Base-by-base conservation (phyloP, 2,113 vertebrate genomes). In the Tricholaema leucomelas region DNA sequence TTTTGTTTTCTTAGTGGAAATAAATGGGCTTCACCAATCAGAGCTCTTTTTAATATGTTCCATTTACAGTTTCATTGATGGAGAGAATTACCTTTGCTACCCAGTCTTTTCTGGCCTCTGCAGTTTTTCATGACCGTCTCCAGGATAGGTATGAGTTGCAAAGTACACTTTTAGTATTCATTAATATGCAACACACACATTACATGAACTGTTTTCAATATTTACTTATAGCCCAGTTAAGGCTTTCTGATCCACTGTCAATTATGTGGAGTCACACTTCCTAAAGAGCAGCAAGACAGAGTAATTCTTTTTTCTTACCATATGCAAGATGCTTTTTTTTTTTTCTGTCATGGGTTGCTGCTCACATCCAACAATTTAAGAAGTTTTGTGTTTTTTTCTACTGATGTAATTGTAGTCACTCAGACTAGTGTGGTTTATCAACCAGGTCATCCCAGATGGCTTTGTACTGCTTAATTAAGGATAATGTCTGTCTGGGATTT, bases 401-500 rank as follows among this genome's bases (percentile, higher is more conserved):
- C 28, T 33, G 40, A 36, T 83, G 44, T 33, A 60, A 30, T 21
- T 77, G 20, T n/a, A 46, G 52, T 83, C 31, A 44, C 35, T 90
- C 21, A 3, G 27, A 67, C n/a, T 73, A 31, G 35, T 87, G 56
- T 85, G 67, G 85, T 63, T 85, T 77, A 59, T 89, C 54, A 85
- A 8, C 65, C 60, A 80, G 59, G 31, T 88, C 23, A 56, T 50
- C 64, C 56, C 46, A 74, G 48, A 67, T 6, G 5, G 46, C 60
- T 92, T 80, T 38, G 46, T 85, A 21, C 31, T 91, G 60, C 79
- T 94, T 91, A 87, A 73, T 93, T 92, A 93, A 87, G 36, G 13
- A 36, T 70, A 73, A 65, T 28, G 72, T 85, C 30, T 61, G 10
- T 55, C 56, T 27, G 69, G 74, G 56, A 71, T 65, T 82, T 73